These are phyloP conservation scores for Balaeniceps rex DNA, from an alignment of 2,113 vertebrate species.

Conservation along the genomic window DNA sequence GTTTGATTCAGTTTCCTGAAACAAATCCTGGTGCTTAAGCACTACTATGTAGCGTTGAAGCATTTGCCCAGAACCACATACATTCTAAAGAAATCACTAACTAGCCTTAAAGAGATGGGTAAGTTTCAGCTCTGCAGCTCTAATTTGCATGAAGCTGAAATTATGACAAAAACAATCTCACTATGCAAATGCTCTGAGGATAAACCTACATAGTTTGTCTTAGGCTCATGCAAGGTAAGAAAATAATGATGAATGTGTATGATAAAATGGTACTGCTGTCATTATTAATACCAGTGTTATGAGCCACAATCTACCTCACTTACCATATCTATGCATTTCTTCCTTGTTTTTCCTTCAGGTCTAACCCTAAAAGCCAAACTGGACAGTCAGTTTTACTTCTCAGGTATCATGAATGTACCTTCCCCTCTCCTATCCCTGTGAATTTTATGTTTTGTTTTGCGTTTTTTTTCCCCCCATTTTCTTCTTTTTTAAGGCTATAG, in stretches of 20 bases:
- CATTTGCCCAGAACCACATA: background rate
- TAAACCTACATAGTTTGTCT: background rate
- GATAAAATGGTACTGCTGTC: background rate
- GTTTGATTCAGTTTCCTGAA: background rate
- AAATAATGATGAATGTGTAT: background rate
- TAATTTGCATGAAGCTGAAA: background rate
- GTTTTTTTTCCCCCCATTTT: fast-evolving
- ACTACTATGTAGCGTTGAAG: background rate
- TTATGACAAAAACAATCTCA: background rate
- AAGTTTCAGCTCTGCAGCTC: background rate
- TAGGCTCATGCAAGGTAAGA: background rate
- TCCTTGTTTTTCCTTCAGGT: background rate
- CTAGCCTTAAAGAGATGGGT: background rate
- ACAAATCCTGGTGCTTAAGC: background rate
- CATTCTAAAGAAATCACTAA: background rate
- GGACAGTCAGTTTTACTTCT: background rate
- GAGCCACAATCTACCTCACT: background rate
- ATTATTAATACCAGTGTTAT: background rate
- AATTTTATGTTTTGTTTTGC: background rate
- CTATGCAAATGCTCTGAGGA: background rate
- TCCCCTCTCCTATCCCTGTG: background rate
- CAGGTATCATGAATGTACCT: background rate
- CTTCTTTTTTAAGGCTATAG: background rate
- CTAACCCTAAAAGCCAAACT: background rate
- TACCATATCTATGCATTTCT: background rate